phyloP scores from a whole-genome alignment of 2,113 vertebrate genomes.

The Actenoides lindsayi region DNA sequence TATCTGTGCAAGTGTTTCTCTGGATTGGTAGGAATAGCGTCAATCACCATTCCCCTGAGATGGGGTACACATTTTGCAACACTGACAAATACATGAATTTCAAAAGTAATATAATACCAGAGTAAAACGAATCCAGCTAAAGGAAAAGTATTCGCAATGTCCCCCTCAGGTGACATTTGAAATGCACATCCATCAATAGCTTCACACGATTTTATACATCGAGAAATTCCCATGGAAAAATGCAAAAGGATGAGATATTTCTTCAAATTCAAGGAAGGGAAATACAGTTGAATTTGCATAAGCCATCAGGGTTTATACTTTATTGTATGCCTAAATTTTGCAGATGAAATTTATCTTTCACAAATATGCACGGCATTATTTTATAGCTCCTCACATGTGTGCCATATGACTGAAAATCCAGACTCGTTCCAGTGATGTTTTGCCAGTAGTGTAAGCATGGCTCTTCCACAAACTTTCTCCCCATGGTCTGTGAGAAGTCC shows the following conservation, averaged over 20 bases:
- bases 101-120: not conserved
- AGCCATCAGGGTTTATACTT: not conserved
- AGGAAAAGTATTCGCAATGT: not conserved
- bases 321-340: not conserved
- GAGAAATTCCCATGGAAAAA: not conserved
- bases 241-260: not conserved
- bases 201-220: not conserved
- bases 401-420: slow-evolving; percentile 28
- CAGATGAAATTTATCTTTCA: not conserved
- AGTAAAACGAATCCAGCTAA: not conserved
- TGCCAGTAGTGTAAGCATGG: not conserved
- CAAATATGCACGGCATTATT: not conserved
- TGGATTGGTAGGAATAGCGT: not conserved
- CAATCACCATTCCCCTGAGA: not conserved
- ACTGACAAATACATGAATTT: not conserved
- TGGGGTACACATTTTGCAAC: not conserved
- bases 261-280: not conserved
- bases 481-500: not conserved
- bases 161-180: not conserved
- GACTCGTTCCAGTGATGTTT: slow-evolving; percentile 26
- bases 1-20: not conserved
- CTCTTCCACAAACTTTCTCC: not conserved
- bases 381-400: not conserved
- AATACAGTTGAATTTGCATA: not conserved
- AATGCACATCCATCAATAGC: not conserved